Conservation (phyloP, 64 coral and sea anemone species). For the Stylophora pistillata region DNA sequence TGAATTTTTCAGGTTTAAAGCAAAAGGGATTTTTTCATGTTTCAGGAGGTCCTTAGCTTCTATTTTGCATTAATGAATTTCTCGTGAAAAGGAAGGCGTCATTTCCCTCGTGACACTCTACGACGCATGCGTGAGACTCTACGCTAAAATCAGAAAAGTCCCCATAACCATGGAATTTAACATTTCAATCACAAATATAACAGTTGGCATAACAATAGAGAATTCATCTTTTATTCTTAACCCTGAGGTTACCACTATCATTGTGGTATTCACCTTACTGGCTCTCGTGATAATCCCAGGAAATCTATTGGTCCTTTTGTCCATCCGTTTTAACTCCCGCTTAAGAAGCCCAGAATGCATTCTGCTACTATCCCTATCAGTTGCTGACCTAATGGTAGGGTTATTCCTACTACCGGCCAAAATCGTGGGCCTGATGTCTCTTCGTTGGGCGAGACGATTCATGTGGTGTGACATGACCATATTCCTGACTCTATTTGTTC, state of each 20-base stretch:
- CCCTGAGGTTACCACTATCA: constrained; percentile 20
- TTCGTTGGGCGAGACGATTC: constrained; percentile 27
- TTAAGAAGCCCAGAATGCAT: constrained; percentile 32
- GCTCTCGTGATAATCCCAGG: constrained; percentile 32
- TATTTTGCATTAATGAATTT: too few species aligned
- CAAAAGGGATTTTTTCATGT: too few species aligned
- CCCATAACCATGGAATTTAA: not conserved
- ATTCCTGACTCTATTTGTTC: constrained; percentile 53
- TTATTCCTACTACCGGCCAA: constrained; percentile 43
- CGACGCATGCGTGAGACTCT: too few species aligned
- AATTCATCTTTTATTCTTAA: not conserved
- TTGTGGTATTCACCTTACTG: constrained; percentile 42
- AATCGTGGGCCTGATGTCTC: constrained; percentile 41
- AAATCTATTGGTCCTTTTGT: constrained; percentile 54
- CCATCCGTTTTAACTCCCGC: constrained; percentile 28
- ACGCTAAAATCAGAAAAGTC: not conserved
- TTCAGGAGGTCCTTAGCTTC: too few species aligned
- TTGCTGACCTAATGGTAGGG: constrained; percentile 66
- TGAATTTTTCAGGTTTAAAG: too few species aligned
- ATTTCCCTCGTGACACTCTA: too few species aligned
- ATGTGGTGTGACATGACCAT: constrained; percentile 60
- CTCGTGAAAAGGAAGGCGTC: too few species aligned
- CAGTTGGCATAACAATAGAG: not conserved
- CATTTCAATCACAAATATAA: not conserved
- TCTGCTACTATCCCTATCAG: constrained; percentile 51